Evolutionary conservation across 1,140 invertebrate species (phyloP).

Genomic region (Cataglyphis hispanica): DNA sequence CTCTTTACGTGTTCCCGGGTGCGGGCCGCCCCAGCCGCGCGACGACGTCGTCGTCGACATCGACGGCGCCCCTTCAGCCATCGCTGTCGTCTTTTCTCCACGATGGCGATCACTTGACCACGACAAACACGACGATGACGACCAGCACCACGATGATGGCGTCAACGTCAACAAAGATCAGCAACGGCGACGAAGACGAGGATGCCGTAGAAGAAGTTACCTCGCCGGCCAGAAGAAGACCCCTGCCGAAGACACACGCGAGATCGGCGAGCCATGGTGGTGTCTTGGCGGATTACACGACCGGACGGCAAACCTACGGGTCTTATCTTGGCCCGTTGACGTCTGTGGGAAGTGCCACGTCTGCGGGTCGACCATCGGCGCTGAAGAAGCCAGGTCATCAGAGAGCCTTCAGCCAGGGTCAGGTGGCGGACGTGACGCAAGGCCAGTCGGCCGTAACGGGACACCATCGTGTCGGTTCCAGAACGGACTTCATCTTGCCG

Average conservation of each 20-base stretch:
- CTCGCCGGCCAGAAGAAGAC: constrained; percentile 54
- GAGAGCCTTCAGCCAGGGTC: constrained; percentile 94
- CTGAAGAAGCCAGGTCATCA: constrained; percentile 93
- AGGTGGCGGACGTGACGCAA: constrained; percentile 89
- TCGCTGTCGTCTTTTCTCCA: neutral
- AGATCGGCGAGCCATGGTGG: constrained; percentile 94
- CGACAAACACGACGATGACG: neutral
- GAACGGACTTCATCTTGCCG: constrained; percentile 95
- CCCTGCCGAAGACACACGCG: constrained; percentile 88
- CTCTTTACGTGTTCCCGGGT: constrained; percentile 83
- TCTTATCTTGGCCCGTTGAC: constrained; percentile 64
- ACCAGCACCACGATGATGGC: constrained; percentile 11
- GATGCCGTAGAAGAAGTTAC: constrained; percentile 65
- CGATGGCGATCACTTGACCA: neutral
- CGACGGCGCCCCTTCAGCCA: constrained; percentile 2
- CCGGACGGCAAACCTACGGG: constrained; percentile 74
- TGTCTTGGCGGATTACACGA: constrained; percentile 85
- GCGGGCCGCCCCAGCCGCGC: constrained; percentile 43
- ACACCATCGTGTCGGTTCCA: constrained; percentile 93
- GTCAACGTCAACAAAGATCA: constrained; percentile 17
- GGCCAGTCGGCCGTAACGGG: constrained; percentile 87
- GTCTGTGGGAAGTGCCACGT: constrained; percentile 78
- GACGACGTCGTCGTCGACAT: neutral
- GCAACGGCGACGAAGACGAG: constrained; percentile 69
- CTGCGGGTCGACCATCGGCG: constrained; percentile 88